Evolutionary conservation across 1,140 invertebrate species (phyloP).

Genomic region (Macrosteles quadrilineatus): DNA sequence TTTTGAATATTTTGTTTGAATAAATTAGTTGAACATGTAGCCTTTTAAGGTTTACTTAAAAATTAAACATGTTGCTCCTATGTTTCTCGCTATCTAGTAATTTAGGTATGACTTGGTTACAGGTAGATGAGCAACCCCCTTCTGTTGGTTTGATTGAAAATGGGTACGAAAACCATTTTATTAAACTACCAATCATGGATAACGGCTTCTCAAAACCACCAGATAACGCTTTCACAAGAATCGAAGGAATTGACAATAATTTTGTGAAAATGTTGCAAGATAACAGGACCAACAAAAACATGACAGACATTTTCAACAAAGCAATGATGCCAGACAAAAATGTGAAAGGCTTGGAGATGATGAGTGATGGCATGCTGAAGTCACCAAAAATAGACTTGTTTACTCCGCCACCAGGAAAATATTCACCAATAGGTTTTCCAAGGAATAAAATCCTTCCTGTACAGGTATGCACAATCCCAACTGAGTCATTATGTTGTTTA

Average conservation of each 20-base stretch:
- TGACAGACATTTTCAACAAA: background rate
- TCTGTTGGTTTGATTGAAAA: background rate
- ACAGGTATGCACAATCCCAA: background rate
- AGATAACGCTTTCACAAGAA: background rate
- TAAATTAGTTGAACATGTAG: too few species aligned
- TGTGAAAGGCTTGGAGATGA: background rate
- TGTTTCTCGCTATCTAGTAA: too few species aligned
- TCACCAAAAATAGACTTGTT: constrained; percentile 13
- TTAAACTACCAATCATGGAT: background rate
- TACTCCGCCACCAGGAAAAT: background rate
- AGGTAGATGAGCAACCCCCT: constrained; percentile 1
- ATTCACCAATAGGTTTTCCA: constrained; percentile 24
- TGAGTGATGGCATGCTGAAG: constrained; percentile 3
- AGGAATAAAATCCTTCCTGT: constrained; percentile 5
- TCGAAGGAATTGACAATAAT: constrained; percentile 12
- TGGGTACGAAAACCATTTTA: background rate
- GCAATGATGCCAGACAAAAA: background rate
- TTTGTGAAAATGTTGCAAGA: constrained; percentile 4
- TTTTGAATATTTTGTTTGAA: too few species aligned
- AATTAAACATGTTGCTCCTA: too few species aligned
- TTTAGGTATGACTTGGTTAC: too few species aligned
- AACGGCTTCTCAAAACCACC: background rate
- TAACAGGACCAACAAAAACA: background rate
- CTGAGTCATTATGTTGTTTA: too few species aligned
- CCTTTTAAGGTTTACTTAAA: too few species aligned